phyloP scores from a whole-genome alignment of 2,113 vertebrate species.

The Thalassarche chlororhynchos region DNA sequence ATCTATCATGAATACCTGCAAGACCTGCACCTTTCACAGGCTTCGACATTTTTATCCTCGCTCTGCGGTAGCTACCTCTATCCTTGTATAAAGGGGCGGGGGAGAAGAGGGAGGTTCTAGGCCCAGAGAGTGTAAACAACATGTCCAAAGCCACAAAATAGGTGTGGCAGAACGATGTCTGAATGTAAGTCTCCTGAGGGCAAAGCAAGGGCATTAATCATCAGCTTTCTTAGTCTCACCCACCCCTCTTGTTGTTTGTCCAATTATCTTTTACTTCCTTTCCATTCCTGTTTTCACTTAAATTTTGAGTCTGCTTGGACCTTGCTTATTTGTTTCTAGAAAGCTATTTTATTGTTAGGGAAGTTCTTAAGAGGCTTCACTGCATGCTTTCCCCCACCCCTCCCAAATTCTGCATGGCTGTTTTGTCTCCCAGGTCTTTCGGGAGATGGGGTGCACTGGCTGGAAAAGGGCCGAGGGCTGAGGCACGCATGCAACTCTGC shows the following conservation, averaged over 20 bases:
- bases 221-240: background rate
- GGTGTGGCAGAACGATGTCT: background rate
- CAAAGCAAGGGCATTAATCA: background rate
- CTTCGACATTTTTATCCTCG: background rate
- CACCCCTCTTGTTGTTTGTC: background rate
- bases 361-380: background rate
- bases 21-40: background rate
- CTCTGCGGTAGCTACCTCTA: rapidly evolving
- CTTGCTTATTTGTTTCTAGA: background rate
- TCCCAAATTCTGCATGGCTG: background rate
- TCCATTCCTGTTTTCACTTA: background rate
- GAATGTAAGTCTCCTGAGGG: background rate
- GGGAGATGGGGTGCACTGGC: background rate
- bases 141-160: background rate
- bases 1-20: background rate
- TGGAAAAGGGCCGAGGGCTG: background rate
- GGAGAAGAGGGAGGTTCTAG: background rate
- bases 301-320: background rate
- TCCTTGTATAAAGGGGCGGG: background rate
- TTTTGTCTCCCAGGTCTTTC: background rate
- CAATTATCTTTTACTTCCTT: background rate
- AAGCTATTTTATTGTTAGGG: background rate
- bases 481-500: background rate
- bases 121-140: background rate
- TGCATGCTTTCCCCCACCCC: background rate